Base-by-base conservation (phyloP, 2,113 vertebrate genomes). In the Ophiodon elongatus region DNA sequence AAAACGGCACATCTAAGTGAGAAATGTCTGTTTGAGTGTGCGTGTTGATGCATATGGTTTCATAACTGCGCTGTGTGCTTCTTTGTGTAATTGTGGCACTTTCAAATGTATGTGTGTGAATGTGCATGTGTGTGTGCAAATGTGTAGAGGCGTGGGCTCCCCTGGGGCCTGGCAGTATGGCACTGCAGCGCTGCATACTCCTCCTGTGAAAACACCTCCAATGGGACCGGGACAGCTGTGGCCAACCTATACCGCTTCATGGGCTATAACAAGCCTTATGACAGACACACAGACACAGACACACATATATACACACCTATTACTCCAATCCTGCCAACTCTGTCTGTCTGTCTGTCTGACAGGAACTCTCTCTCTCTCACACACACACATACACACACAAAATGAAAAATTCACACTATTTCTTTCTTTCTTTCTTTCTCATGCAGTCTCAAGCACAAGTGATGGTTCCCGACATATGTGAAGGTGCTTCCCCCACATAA, bases 221-320 rank as follows among this genome's bases (percentile, higher is more conserved):
- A 94, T 91, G 94, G 95, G 94, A 95, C 88, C 68, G 19, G 91
- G 91, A 94, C 95, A 95, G 95, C 95, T 96, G 94, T 94, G 94
- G 92, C 93, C 95, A 91, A 94, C 89, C 93, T 93, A 89, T 88
- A 90, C 89, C 73, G 93, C 89, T 94, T 93, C 89, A 89, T 85
- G 83, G 91, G 91, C 88, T 88, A 93, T 94, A 94, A 95, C 93
- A 95, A 95, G 92, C 80, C 90, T 90, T 87, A 88, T 92, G 91
- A 94, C 84, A 92, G 69, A 81, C 82, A 83, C 76, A 77, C 47
- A 63, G 0, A 45, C 79, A 71, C 59, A 67, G 79, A 72, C 33
- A 67, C 37, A 82, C 4, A 68, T 37, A 79, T 8, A 77, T 13
- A 82, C 70, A 89, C 85, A 91, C 79, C 57, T 85, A 86, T 81